Conservation (phyloP, 1,140 invertebrate genomes). For the Orius insidiosus region DNA sequence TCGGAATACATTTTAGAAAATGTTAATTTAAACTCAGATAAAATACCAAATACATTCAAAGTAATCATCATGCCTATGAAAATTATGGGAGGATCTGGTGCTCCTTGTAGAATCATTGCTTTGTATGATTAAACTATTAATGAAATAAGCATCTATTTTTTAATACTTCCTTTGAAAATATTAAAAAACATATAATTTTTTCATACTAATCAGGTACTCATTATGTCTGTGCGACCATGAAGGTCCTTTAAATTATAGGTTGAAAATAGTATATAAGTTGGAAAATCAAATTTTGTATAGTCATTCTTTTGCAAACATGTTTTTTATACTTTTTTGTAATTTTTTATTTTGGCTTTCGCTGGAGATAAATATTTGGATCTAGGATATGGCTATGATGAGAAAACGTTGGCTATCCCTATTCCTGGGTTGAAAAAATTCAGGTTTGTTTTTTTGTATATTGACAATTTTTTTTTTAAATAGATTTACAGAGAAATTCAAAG, state of each 20-base stretch:
- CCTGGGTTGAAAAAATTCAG: not conserved
- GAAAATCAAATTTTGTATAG: no score
- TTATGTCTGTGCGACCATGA: no score
- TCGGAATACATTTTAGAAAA: slow-evolving; percentile 40
- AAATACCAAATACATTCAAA: slow-evolving; percentile 26
- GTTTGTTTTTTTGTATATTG: not conserved
- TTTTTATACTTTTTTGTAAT: no score
- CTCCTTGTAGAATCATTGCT: slow-evolving; percentile 24
- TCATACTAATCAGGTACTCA: no score
- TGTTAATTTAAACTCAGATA: slow-evolving; percentile 22
- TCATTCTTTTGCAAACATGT: no score
- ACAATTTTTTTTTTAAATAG: not conserved
- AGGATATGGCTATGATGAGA: slow-evolving; percentile 3
- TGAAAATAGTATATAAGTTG: no score
- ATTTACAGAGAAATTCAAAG: not conserved
- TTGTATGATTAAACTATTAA: no score
- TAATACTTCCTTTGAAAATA: no score
- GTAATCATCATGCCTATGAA: slow-evolving; percentile 37
- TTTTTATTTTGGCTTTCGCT: no score
- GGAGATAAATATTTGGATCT: not conserved
- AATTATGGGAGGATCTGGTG: slow-evolving; percentile 33
- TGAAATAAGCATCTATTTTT: no score
- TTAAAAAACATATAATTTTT: no score
- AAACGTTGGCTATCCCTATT: not conserved
- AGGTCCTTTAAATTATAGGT: no score